phyloP scores from a whole-genome alignment of 1,140 invertebrate genomes.

The Lordiphosa stackelbergi region DNA sequence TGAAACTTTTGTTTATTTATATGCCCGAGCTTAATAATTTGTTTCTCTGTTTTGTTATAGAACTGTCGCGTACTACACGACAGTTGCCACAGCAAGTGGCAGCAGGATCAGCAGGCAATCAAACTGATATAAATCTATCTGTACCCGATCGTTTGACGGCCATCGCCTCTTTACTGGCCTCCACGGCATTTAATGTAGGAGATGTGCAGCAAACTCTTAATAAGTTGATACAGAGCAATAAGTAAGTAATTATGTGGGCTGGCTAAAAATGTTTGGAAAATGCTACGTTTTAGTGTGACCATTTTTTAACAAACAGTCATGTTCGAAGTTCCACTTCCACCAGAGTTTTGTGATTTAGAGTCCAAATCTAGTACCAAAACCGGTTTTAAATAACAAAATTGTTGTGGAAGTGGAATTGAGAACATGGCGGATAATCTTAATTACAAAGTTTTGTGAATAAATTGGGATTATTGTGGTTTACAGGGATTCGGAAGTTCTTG shows the following conservation, averaged over 20 bases:
- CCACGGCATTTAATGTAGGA: slow-evolving; percentile 38
- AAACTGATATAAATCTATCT: slow-evolving; percentile 15
- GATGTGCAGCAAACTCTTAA: slow-evolving; percentile 26
- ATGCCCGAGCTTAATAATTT: not conserved
- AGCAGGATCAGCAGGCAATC: not conserved
- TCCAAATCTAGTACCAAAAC: too few relatives aligned
- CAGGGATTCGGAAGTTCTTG: too few relatives aligned
- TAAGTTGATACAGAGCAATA: slow-evolving; percentile 31
- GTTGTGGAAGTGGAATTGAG: too few relatives aligned
- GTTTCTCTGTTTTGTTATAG: slow-evolving; percentile 5
- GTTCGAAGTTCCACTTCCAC: too few relatives aligned
- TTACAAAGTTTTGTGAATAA: too few relatives aligned
- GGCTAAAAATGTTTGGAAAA: too few relatives aligned
- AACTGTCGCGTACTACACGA: slow-evolving; percentile 31
- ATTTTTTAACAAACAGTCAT: too few relatives aligned
- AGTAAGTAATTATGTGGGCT: slow-evolving; percentile 22
- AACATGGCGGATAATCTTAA: too few relatives aligned
- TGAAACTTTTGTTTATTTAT: not conserved
- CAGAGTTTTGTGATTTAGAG: too few relatives aligned
- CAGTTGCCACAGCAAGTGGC: slow-evolving; percentile 4
- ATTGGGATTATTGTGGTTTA: too few relatives aligned
- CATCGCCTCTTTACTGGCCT: slow-evolving; percentile 53
- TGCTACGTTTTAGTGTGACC: not conserved
- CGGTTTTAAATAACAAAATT: too few relatives aligned
- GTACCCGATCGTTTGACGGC: slow-evolving; percentile 36